A percentile compares a stretch with the other conserved stretches of the same genome.
Conservation (phyloP, 2,888 invertebrate genomes). For the Pyrrhia umbra region DNA sequence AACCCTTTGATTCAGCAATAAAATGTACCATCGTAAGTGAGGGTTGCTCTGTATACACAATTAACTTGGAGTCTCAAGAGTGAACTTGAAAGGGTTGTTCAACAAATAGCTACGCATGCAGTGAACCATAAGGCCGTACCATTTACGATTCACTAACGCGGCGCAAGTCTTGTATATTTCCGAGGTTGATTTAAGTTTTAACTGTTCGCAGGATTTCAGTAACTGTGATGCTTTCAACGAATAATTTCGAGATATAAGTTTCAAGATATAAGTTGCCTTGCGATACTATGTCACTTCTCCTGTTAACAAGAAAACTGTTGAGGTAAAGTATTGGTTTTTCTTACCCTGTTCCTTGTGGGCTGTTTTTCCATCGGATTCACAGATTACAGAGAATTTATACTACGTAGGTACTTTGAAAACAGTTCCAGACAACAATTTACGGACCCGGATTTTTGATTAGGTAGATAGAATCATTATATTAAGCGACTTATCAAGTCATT, state of each 20-base stretch:
- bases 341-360: no score
- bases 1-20: conserved; percentile 36
- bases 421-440: no score
- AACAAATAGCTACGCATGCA: conserved; percentile 28
- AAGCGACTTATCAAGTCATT: no score
- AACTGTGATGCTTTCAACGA: background rate
- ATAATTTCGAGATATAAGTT: background rate
- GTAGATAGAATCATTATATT: no score
- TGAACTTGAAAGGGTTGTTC: conserved; percentile 17
- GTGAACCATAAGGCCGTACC: conserved; percentile 10
- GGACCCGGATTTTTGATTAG: no score
- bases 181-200: background rate
- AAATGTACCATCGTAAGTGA: conserved; percentile 39
- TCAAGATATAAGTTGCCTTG: no score
- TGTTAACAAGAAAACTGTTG: no score
- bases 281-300: no score
- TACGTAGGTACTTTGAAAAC: no score
- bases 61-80: conserved; percentile 52
- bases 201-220: background rate
- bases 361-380: no score
- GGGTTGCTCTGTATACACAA: conserved; percentile 53
- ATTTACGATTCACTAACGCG: conserved; percentile 8
- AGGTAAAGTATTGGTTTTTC: no score
- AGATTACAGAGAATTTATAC: no score
- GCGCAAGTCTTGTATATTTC: background rate